These are phyloP conservation scores for Geopemphigus sp. DNA, from an alignment of 1,140 invertebrate species.

Conservation along the genomic window DNA sequence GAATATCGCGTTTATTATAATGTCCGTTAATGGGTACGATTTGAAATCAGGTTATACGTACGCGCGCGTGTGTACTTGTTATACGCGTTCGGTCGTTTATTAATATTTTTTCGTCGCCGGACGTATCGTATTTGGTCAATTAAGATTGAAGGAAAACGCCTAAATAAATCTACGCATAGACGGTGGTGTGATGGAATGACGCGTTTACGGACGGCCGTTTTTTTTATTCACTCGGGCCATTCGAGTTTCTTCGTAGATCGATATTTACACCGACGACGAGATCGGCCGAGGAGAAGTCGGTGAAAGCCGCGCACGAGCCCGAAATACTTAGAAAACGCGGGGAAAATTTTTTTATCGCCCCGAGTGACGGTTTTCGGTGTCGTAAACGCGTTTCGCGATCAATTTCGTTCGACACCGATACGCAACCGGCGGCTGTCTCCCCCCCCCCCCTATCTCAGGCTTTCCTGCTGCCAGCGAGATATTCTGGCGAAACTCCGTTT, in stretches of 20 bases:
- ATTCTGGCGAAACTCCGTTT: neutral
- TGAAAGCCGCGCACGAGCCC: too few species aligned
- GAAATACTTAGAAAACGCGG: neutral
- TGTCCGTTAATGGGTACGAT: too few species aligned
- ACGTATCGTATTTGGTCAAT: neutral
- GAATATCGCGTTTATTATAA: too few species aligned
- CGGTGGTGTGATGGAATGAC: neutral
- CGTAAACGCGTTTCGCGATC: slow-evolving; percentile 21
- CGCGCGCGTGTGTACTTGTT: neutral
- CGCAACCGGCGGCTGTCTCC: neutral
- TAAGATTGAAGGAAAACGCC: neutral
- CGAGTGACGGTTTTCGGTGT: neutral
- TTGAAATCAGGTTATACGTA: neutral
- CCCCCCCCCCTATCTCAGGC: too few species aligned
- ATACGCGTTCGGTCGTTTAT: neutral
- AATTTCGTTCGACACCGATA: slow-evolving; percentile 14
- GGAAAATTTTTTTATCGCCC: neutral
- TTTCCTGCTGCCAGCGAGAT: too few species aligned
- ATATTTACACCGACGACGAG: too few species aligned
- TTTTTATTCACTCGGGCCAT: neutral
- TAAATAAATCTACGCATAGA: too few species aligned
- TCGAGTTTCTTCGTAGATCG: too few species aligned
- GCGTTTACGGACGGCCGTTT: neutral
- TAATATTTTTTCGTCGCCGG: too few species aligned
- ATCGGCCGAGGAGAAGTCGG: neutral